Conservation (phyloP, 2,797 vertebrate species). For the Catharus ustulatus region DNA sequence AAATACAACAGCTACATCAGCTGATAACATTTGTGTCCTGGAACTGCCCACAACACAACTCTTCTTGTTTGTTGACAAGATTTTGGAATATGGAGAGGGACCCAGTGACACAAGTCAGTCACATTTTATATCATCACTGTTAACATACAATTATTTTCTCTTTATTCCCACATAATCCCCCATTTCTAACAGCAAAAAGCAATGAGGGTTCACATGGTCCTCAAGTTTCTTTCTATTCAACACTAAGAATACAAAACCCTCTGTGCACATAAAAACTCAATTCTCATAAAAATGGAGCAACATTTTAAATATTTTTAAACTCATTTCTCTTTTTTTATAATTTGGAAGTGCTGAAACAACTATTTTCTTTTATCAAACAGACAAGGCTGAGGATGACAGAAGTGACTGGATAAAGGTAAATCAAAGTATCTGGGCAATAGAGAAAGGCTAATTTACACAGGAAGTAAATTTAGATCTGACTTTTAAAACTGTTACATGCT, state of each 20-base stretch:
- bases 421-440: neutral
- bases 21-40: neutral
- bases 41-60: fast-evolving
- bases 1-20: fast-evolving
- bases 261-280: neutral
- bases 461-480: neutral
- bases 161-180: neutral
- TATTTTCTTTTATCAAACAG: neutral
- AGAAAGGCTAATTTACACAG: neutral
- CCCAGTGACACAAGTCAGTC: fast-evolving
- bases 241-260: neutral
- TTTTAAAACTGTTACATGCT: neutral
- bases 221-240: neutral
- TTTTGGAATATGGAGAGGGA: neutral
- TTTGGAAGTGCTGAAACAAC: neutral
- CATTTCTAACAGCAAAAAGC: neutral
- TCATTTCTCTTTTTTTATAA: neutral
- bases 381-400: neutral
- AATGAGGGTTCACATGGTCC: fast-evolving
- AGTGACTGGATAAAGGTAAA: neutral
- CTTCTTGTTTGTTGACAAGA: fast-evolving
- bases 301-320: neutral
- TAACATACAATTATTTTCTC: neutral
- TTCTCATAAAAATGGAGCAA: neutral
- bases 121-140: neutral